phyloP scores from a whole-genome alignment of 2,113 vertebrate genomes.

The Gavialis gangeticus region DNA sequence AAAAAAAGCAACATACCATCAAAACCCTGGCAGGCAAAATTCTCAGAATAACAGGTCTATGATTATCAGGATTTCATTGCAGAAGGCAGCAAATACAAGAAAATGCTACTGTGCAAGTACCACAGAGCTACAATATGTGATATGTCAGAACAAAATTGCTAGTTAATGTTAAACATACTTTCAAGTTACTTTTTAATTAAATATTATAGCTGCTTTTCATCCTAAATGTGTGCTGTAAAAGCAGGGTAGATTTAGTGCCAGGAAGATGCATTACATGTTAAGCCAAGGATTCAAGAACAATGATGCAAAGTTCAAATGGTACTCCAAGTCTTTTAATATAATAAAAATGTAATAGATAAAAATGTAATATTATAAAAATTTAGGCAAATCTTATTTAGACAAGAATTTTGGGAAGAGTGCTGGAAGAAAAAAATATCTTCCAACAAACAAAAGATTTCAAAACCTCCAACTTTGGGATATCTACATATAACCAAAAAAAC shows the following conservation, averaged over 20 bases:
- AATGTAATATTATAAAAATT: no score
- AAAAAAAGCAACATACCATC: neutral
- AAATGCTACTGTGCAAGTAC: neutral
- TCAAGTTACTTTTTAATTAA: neutral
- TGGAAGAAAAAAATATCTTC: no score
- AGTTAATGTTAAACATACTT: neutral
- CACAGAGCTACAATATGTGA: neutral
- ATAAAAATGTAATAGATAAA: no score
- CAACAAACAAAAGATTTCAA: no score
- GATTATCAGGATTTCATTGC: neutral
- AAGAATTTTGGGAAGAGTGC: no score
- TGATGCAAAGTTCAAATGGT: no score
- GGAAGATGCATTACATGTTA: neutral
- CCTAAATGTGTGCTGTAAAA: neutral
- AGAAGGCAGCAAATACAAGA: slow-evolving; percentile 7
- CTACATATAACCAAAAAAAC: no score
- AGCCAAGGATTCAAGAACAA: no score
- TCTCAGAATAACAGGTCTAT: neutral
- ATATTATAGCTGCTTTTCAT: neutral
- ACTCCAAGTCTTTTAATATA: no score
- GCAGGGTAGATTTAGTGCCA: neutral
- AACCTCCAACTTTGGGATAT: no score
- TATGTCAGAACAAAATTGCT: neutral
- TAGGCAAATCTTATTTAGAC: no score
- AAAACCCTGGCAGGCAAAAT: neutral